Evolutionary conservation across 2,113 vertebrate species (phyloP).

Genomic region (Plecturocebus donacophilus): DNA sequence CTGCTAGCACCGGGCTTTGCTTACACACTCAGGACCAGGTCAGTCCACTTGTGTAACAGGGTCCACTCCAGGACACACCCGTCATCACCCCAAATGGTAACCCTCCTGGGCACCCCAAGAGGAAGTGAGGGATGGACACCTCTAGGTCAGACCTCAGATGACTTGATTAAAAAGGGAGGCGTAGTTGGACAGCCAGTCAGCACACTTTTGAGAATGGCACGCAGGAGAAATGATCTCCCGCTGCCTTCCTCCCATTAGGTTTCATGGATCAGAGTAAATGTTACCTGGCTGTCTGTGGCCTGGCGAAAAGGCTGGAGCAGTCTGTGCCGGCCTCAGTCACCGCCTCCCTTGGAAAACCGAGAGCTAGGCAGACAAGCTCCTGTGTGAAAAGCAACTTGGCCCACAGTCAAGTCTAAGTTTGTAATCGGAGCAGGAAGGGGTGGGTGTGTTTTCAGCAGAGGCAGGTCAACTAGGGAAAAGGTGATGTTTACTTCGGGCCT

Average conservation of each 20-base stretch:
- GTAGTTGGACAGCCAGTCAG: no score
- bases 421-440: conserved; percentile 64
- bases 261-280: background rate
- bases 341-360: background rate
- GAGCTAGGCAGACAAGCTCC: background rate
- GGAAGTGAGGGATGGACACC: no score
- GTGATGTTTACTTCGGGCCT: conserved; percentile 64
- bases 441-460: conserved; percentile 20
- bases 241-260: background rate
- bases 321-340: background rate
- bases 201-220: background rate
- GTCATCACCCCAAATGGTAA: background rate
- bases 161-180: accelerated
- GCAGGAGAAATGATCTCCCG: background rate
- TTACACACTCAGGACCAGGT: background rate
- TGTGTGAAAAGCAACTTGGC: conserved; percentile 49
- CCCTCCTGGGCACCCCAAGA: background rate
- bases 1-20: background rate
- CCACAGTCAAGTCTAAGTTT: background rate
- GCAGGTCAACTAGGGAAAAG: conserved; percentile 71
- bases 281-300: background rate
- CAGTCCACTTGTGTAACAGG: background rate
- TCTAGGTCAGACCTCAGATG: background rate
- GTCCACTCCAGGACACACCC: background rate
- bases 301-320: background rate